phyloP scores from a whole-genome alignment of 2,113 vertebrate genomes.

The Plecotus auritus region DNA sequence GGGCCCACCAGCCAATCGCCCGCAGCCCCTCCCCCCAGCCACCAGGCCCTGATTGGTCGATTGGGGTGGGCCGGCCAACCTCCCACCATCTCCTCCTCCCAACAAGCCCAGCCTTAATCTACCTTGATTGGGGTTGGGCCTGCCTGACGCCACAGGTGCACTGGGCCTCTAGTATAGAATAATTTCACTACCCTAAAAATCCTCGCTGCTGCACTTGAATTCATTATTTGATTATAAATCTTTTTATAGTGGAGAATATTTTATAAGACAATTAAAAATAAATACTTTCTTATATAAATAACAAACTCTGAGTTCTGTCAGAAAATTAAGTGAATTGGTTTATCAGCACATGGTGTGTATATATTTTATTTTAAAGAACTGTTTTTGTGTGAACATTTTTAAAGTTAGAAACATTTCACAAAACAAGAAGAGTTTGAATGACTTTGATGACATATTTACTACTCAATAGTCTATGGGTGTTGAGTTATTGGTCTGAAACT shows the following conservation, averaged over 20 bases:
- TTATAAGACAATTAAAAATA: background rate
- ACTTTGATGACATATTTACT: background rate
- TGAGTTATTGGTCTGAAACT: background rate
- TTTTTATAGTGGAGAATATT: background rate
- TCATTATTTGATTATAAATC: background rate
- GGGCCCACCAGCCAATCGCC: too few relatives aligned
- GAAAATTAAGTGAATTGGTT: background rate
- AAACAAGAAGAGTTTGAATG: background rate
- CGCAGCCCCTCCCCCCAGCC: too few relatives aligned
- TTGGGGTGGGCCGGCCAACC: too few relatives aligned
- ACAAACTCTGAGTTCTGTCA: background rate
- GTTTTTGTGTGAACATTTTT: background rate
- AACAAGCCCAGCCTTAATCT: too few relatives aligned
- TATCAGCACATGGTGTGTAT: background rate
- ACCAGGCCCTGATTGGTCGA: too few relatives aligned
- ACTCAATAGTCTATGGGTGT: background rate
- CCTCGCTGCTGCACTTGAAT: background rate
- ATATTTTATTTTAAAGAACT: background rate
- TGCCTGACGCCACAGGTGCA: too few relatives aligned
- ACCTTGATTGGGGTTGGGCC: too few relatives aligned
- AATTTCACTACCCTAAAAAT: background rate
- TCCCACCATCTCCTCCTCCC: too few relatives aligned
- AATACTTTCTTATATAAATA: background rate
- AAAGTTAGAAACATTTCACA: background rate
- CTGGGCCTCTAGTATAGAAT: background rate